phyloP scores from a whole-genome alignment of 1,140 invertebrate species.

The Riptortus pedestris region DNA sequence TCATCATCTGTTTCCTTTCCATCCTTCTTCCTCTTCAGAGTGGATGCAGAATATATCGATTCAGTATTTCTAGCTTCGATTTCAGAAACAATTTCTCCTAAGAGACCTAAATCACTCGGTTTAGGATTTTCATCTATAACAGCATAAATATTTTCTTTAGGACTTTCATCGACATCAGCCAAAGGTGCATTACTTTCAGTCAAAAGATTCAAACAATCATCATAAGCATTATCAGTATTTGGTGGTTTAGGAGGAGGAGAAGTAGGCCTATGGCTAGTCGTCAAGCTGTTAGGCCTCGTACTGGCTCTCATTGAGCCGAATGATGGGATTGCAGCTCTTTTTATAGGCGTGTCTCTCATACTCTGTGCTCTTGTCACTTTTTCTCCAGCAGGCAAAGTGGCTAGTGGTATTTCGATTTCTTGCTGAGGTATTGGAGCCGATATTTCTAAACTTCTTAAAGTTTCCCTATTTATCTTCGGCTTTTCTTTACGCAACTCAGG shows the following conservation, averaged over 20 bases:
- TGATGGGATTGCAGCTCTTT: slow-evolving; percentile 51
- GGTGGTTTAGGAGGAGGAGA: slow-evolving; percentile 50
- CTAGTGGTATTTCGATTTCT: slow-evolving; percentile 48
- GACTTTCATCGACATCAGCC: slow-evolving; percentile 49
- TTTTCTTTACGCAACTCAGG: slow-evolving; percentile 21
- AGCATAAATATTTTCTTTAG: slow-evolving; percentile 70
- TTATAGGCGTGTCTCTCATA: slow-evolving; percentile 49
- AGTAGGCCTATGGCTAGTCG: slow-evolving; percentile 46
- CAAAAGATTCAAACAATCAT: slow-evolving; percentile 62
- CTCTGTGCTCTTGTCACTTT: slow-evolving; percentile 63
- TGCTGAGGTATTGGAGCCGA: slow-evolving; percentile 65
- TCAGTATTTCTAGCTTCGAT: slow-evolving; percentile 74
- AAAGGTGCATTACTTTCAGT: slow-evolving; percentile 40
- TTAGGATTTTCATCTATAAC: slow-evolving; percentile 60
- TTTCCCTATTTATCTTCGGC: slow-evolving; percentile 48
- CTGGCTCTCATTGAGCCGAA: slow-evolving; percentile 68
- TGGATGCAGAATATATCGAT: slow-evolving; percentile 71
- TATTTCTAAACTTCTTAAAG: slow-evolving; percentile 63
- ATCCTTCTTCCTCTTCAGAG: slow-evolving; percentile 50
- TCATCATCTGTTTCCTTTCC: slow-evolving; percentile 39
- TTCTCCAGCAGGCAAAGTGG: slow-evolving; percentile 37
- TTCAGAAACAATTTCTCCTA: slow-evolving; percentile 75
- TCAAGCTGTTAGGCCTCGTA: slow-evolving; percentile 59
- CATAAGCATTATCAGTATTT: slow-evolving; percentile 44
- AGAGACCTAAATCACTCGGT: slow-evolving; percentile 44